Base-by-base conservation (phyloP, 2,113 vertebrate genomes). In the Scophthalmus maximus region DNA sequence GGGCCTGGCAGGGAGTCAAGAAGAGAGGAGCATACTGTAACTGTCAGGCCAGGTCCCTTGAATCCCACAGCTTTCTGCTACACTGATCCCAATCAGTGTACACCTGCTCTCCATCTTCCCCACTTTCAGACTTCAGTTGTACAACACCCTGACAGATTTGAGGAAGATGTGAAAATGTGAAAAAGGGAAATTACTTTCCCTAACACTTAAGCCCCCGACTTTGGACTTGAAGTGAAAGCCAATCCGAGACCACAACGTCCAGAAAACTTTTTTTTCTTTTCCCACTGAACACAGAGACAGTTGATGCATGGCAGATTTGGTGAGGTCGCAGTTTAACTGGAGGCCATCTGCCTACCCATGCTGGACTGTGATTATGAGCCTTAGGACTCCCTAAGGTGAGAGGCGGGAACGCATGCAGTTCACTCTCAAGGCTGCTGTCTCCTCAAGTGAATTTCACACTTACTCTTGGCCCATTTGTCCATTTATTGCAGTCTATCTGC, bases 301-400 rank as follows among this genome's bases (percentile, higher is more conserved):
- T 69, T 76, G 53, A 88, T 74, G 72, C 86, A 80, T 84, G 72
- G 82, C 87, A 87, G 87, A 87, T 88, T 74, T 89, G 87, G 82
- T 90, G 88, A 91, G 89, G 89, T 88, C 85, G 73, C 88, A 83
- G 85, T 47, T 44, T 73, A 88, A 82, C 77, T 83, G 63, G 63
- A 82, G 78, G 87, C 92, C 91, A 93, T 94, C 92, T 94, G 92
- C 88, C 88, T 80, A 70, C 83, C 85, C 88, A 88, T 87, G 86
- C 91, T 91, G 89, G 80, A 86, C 88, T 90, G 89, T 87, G 87
- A 89, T 90, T 79, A 87, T 72, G 55, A 81, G 81, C 80, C 82
- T 81, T 74, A 74, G 67, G 73, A 73, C 84, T 91, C 79, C 88
- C 80, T 62, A 65, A 85, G 85, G 86, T 86, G 81, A 78, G 67